These are phyloP conservation scores for Seladonia tumulorum DNA, from an alignment of 2,888 invertebrate genomes.

Conservation along the genomic window DNA sequence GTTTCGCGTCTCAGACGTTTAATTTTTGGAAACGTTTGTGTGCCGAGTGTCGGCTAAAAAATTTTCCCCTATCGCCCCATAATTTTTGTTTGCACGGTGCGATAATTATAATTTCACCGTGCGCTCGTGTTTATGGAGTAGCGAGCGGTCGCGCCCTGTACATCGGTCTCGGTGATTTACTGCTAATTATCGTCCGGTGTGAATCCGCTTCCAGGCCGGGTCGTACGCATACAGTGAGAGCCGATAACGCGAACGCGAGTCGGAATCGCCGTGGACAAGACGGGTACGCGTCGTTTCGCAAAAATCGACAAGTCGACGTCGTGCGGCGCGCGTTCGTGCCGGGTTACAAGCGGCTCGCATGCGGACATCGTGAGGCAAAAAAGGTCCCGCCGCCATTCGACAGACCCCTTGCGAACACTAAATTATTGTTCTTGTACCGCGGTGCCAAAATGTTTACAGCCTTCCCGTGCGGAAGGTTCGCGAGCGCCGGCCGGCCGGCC, in stretches of 20 bases:
- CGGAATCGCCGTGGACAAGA: conserved; percentile 42
- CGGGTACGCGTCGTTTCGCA: conserved; percentile 64
- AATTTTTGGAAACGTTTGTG: neutral
- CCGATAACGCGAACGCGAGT: conserved; percentile 73
- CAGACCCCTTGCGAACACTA: conserved; percentile 69
- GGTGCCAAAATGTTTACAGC: conserved; percentile 81
- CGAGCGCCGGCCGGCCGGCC: conserved; percentile 21
- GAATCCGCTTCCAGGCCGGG: conserved; percentile 61
- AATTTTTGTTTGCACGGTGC: conserved; percentile 39
- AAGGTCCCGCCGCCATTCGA: conserved; percentile 61
- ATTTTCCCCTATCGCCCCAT: neutral
- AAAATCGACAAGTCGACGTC: conserved; percentile 75
- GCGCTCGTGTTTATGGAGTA: conserved; percentile 62
- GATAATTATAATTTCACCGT: conserved; percentile 69
- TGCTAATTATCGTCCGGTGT: conserved; percentile 71
- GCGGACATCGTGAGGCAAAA: conserved; percentile 58
- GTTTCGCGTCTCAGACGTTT: too few species aligned
- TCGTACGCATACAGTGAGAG: conserved; percentile 62
- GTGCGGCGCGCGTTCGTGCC: conserved; percentile 68
- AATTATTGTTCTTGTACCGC: conserved; percentile 77
- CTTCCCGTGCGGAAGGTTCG: conserved; percentile 59
- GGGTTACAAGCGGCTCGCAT: conserved; percentile 60
- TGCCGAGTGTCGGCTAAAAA: neutral
- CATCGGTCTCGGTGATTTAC: conserved; percentile 69
- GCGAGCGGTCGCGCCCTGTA: conserved; percentile 50